phyloP scores from a whole-genome alignment of 2,797 vertebrate species.

The Helicolenus hilgendorfi region DNA sequence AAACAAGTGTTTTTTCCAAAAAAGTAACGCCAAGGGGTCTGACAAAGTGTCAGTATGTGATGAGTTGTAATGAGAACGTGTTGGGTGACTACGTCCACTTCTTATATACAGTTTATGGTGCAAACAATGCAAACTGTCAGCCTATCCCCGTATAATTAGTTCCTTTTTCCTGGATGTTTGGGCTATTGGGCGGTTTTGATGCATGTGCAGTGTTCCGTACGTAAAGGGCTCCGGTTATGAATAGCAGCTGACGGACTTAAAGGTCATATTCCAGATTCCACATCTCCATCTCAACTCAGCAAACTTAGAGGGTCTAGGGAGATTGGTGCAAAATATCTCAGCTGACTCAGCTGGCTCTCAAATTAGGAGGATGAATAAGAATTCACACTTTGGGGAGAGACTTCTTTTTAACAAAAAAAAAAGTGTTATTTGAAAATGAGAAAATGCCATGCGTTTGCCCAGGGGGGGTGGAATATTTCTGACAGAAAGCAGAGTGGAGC shows the following conservation, averaged over 20 bases:
- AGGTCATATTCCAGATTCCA: conserved; percentile 51
- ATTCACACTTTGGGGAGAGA: conserved; percentile 26
- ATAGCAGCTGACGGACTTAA: conserved; percentile 41
- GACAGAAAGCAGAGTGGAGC: conserved; percentile 52
- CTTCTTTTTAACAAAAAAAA: neutral
- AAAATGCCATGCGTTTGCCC: conserved; percentile 64
- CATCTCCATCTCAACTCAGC: conserved; percentile 23
- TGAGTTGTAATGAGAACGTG: no score
- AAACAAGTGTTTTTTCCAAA: rapidly evolving
- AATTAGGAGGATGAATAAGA: conserved; percentile 65
- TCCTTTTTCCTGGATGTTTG: neutral
- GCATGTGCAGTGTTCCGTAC: conserved; percentile 7
- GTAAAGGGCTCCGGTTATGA: conserved; percentile 17
- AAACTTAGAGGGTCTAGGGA: conserved; percentile 19
- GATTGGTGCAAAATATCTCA: conserved; percentile 33
- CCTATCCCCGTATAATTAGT: neutral
- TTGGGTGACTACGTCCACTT: no score
- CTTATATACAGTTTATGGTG: neutral
- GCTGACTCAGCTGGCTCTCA: conserved; percentile 58
- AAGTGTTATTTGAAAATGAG: conserved; percentile 71
- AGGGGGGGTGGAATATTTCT: conserved; percentile 68
- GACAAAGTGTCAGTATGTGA: no score
- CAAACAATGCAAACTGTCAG: neutral
- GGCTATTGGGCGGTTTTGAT: neutral
- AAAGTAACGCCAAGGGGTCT: no score